Evolutionary conservation across 2,888 invertebrate species (phyloP), one percentile per base, ranked within the genome.

Genomic region (Drosophila kokeensis): DNA sequence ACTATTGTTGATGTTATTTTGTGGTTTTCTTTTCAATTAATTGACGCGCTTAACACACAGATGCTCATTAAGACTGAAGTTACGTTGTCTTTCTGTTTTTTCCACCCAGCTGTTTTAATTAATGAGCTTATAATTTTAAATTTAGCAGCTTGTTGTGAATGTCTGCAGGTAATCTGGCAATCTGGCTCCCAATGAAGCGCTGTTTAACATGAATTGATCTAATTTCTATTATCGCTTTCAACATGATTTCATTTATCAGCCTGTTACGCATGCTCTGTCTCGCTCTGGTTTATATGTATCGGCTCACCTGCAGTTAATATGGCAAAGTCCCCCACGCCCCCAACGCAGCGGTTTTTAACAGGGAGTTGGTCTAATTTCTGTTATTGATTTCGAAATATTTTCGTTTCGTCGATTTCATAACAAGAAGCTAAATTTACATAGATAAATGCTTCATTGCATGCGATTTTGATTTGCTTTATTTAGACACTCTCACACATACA

Each of bases 21-120:
- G 65, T 66, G 58, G 71, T 67, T 77, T 82, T 73, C 61, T 55
- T 72, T 83, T 73, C 60, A 78, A 70, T 83, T 88, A 77, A 77
- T 63, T 73, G 69, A 36, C 53, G 59, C 57, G 73, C 60, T 64
- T 69, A 76, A 81, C 78, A 69, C 73, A 55, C 73, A 69, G 73
- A 55, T 42, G 62, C 73, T 79, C 67, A 81, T 79, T 77, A 81
- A 36, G 27, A n/a, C 38, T 36, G 15, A 45, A 54, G 64, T 80
- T 80, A 66, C 50, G 62, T 66, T 69, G 58, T 52, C 63, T 79
- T 61, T 45, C 8, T 24, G 24, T 24, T 45, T 21, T 21, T 45
- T 45, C 8, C 54, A 61, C 55, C 27, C 84, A 76, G 84, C 79
- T 73, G 79, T 82, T 73, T 45, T 60, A 65, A 71, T 65, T 82